Percentiles rank a stretch among this genome's conserved stretches.
These are phyloP conservation scores for Syngnathus rostellatus DNA, from an alignment of 2,797 vertebrate genomes.

Conservation along the genomic window DNA sequence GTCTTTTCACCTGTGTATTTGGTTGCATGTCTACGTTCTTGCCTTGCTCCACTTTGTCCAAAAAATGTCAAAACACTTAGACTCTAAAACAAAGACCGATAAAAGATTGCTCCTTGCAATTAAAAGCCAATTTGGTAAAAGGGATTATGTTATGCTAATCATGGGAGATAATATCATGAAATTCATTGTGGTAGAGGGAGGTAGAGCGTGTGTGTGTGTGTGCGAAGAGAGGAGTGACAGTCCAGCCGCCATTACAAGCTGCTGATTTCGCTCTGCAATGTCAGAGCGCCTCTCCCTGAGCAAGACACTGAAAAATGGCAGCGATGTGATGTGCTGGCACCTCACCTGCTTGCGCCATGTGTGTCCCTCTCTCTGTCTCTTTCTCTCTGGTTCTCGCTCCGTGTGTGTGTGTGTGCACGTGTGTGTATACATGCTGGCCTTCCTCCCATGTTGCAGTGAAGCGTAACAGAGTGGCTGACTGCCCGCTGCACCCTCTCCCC, in stretches of 20 bases:
- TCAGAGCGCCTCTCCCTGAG: constrained; percentile 77
- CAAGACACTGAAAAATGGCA: constrained; percentile 76
- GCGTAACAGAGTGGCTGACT: constrained; percentile 70
- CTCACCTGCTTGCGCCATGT: constrained; percentile 72
- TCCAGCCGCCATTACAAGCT: constrained; percentile 77
- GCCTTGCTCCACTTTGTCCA: constrained; percentile 20
- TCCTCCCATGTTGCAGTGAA: constrained; percentile 66
- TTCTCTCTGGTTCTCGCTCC: constrained; percentile 14
- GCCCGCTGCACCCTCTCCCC: constrained; percentile 64
- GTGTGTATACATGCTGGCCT: constrained; percentile 54
- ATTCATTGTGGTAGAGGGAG: constrained; percentile 50
- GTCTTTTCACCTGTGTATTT: not conserved
- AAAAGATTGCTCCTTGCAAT: constrained; percentile 63
- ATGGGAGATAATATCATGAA: constrained; percentile 61
- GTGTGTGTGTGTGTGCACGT: constrained; percentile 20
- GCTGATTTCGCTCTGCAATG: constrained; percentile 69
- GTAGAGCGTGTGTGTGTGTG: constrained; percentile 48
- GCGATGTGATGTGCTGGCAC: constrained; percentile 70
- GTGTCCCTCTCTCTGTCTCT: constrained; percentile 29
- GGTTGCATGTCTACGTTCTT: not conserved
- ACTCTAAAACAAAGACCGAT: constrained; percentile 37
- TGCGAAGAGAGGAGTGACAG: constrained; percentile 62
- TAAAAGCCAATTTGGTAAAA: constrained; percentile 70
- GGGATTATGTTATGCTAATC: constrained; percentile 75
- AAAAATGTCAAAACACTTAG: constrained; percentile 16